Percentiles rank a stretch among this genome's conserved stretches.
Conservation (phyloP, 2,797 vertebrate genomes). For the Lacerta agilis region DNA sequence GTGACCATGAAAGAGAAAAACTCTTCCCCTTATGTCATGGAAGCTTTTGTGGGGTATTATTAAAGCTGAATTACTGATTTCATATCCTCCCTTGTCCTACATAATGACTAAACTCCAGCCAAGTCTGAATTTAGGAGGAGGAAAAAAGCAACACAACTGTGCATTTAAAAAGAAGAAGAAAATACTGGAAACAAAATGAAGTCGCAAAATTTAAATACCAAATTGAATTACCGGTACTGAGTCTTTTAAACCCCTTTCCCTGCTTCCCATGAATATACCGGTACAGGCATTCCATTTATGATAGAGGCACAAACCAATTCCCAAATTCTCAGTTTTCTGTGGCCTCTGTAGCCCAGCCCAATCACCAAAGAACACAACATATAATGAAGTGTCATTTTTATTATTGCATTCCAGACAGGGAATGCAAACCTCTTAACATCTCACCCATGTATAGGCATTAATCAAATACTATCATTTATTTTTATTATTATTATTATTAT, state of each 20-base stretch:
- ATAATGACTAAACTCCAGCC: background rate
- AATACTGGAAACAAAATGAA: background rate
- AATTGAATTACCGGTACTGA: background rate
- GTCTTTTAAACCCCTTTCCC: background rate
- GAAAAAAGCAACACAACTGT: no score
- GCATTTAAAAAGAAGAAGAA: background rate
- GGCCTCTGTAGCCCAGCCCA: background rate
- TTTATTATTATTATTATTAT: no score
- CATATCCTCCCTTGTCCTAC: background rate
- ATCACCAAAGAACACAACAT: background rate
- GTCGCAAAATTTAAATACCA: background rate
- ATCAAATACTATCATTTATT: background rate
- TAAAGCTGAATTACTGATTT: background rate
- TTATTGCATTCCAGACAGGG: background rate
- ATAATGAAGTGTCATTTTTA: background rate
- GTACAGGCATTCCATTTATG: background rate
- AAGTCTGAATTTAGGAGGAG: background rate
- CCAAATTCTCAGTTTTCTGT: background rate
- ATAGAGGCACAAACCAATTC: background rate
- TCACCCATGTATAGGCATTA: background rate
- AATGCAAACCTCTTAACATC: background rate
- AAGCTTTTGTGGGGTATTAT: background rate
- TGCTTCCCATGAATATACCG: background rate
- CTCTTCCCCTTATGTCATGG: background rate
- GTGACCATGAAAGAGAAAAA: background rate